These are phyloP conservation scores for Platyura marginata DNA, from an alignment of 1,140 invertebrate species.

Conservation along the genomic window DNA sequence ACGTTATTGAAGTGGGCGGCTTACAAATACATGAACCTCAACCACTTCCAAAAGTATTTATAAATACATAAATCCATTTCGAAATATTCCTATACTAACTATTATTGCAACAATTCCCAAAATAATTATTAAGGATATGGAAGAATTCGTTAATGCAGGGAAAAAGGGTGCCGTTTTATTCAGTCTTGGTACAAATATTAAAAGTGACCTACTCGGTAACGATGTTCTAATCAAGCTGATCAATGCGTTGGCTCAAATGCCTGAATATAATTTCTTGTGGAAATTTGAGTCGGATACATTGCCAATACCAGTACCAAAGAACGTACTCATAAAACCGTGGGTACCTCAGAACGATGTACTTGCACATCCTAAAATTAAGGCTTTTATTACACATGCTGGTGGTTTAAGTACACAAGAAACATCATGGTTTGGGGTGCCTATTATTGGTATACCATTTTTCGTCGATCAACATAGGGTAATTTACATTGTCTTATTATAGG, in stretches of 20 bases:
- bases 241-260: conserved; percentile 21
- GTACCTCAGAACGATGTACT: conserved; percentile 26
- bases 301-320: conserved; percentile 16
- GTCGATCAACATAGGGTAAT: conserved; percentile 19
- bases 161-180: conserved; percentile 27
- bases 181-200: conserved; percentile 25
- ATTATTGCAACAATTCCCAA: no score
- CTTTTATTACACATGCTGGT: conserved; percentile 23
- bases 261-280: conserved; percentile 24
- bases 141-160: conserved; percentile 21
- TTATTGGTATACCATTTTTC: conserved; percentile 28
- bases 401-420: conserved; percentile 26
- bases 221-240: conserved; percentile 17
- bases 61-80: conserved; percentile 1
- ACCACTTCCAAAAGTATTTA: conserved; percentile 1
- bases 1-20: conserved; percentile 28
- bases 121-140: conserved; percentile 20
- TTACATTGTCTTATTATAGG: background rate
- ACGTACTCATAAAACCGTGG: conserved; percentile 25
- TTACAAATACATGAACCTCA: conserved; percentile 22
- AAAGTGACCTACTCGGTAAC: conserved; percentile 13
- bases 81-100: no score
- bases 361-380: conserved; percentile 8
- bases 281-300: conserved; percentile 16
- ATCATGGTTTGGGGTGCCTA: conserved; percentile 25